These are phyloP conservation scores for Noctua janthe DNA, from an alignment of 2,888 invertebrate species.

Conservation along the genomic window DNA sequence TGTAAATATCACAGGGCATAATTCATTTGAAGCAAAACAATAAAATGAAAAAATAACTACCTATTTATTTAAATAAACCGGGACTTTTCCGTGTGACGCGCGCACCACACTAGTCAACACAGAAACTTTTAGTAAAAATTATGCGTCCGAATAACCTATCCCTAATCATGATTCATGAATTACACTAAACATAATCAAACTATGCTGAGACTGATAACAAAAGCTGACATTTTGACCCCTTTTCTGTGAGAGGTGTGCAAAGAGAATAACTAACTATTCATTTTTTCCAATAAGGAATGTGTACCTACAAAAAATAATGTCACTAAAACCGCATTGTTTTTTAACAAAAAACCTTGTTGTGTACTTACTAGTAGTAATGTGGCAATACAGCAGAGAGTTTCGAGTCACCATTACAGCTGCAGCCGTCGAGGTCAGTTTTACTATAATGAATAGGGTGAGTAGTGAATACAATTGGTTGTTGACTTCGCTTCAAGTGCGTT, in stretches of 20 bases:
- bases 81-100: too few relatives aligned
- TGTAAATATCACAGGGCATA: too few relatives aligned
- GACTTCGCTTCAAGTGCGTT: conserved; percentile 12
- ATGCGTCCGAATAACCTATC: too few relatives aligned
- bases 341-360: conserved; percentile 7
- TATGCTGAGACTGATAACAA: background rate
- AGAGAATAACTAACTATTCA: background rate
- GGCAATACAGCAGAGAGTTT: conserved; percentile 19
- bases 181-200: too few relatives aligned
- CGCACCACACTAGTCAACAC: too few relatives aligned
- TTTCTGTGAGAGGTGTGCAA: background rate
- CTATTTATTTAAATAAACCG: too few relatives aligned
- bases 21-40: too few relatives aligned
- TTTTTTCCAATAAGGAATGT: background rate
- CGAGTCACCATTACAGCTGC: background rate
- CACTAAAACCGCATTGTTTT: conserved; percentile 8
- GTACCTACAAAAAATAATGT: background rate
- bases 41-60: too few relatives aligned
- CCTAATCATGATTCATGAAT: too few relatives aligned
- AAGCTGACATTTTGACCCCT: background rate
- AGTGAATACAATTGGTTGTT: conserved; percentile 20
- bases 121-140: too few relatives aligned
- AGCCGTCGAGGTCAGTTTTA: conserved; percentile 44
- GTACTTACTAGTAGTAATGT: conserved; percentile 6
- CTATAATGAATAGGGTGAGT: conserved; percentile 27